A percentile compares a stretch with the other conserved stretches of the same genome.
Conservation (phyloP, 2,797 vertebrate species). For the Darevskia mixta region DNA sequence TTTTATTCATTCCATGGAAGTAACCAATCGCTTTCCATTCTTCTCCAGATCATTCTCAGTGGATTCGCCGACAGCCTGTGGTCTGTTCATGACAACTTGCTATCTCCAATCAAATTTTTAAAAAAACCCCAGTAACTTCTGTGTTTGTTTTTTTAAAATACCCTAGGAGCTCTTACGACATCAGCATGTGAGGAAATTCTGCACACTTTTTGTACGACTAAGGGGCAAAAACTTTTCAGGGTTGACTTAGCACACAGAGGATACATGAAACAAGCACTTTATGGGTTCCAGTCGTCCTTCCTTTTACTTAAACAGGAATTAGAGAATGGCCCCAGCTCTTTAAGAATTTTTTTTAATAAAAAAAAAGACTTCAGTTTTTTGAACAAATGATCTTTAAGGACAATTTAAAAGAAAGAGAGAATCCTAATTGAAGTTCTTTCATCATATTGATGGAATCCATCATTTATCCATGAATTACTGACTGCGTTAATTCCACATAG, state of each 20-base stretch:
- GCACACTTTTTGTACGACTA: slow-evolving; percentile 47
- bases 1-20: slow-evolving; percentile 17
- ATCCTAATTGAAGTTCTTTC: slow-evolving; percentile 54
- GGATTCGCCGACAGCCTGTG: slow-evolving; percentile 68
- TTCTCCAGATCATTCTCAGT: slow-evolving; percentile 77
- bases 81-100: slow-evolving; percentile 72
- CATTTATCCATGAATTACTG: slow-evolving; percentile 54
- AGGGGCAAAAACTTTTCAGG: slow-evolving; percentile 46
- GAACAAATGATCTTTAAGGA: slow-evolving; percentile 54
- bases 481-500: slow-evolving; percentile 51
- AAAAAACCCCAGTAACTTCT: background rate
- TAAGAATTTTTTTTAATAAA: slow-evolving; percentile 40
- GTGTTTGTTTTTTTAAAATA: background rate
- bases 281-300: slow-evolving; percentile 48
- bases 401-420: slow-evolving; percentile 36
- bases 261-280: slow-evolving; percentile 51
- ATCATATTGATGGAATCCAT: slow-evolving; percentile 77
- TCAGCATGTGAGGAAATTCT: slow-evolving; percentile 47
- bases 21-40: slow-evolving; percentile 60
- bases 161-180: slow-evolving; percentile 12
- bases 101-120: slow-evolving; percentile 29
- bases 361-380: slow-evolving; percentile 51
- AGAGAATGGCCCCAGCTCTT: slow-evolving; percentile 34
- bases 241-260: slow-evolving; percentile 30
- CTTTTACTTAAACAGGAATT: slow-evolving; percentile 43